phyloP scores from a whole-genome alignment of 2,888 invertebrate genomes.

The Abrostola tripartita region DNA sequence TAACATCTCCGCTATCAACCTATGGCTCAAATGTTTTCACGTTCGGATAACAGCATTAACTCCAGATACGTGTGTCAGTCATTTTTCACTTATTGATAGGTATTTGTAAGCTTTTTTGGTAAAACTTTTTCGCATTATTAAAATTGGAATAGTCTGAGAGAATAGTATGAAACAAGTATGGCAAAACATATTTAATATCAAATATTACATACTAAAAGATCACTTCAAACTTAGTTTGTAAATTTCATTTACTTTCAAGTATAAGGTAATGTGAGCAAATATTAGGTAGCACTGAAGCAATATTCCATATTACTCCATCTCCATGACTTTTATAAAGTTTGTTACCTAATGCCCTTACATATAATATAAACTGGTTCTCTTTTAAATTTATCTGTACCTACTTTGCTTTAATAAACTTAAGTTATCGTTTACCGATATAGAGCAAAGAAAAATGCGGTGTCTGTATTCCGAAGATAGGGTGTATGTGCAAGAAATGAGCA shows the following conservation, averaged over 20 bases:
- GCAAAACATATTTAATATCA: constrained; percentile 14
- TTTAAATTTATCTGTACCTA: constrained; percentile 19
- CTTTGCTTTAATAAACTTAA: constrained; percentile 21
- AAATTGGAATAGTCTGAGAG: too few relatives aligned
- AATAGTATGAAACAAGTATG: constrained; percentile 1
- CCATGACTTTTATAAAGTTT: constrained; percentile 25
- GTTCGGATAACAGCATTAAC: constrained; percentile 28
- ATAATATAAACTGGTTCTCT: constrained; percentile 10
- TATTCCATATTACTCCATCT: constrained; percentile 40
- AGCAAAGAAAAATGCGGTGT: constrained; percentile 59
- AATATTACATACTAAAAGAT: constrained; percentile 34
- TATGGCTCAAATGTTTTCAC: constrained; percentile 48
- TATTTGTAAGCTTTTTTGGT: constrained; percentile 17
- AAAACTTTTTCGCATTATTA: too few relatives aligned
- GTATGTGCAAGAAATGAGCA: constrained; percentile 78
- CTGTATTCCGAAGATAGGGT: constrained; percentile 65
- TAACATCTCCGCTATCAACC: constrained; percentile 63
- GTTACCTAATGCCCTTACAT: constrained; percentile 15
- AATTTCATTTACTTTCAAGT: constrained; percentile 37
- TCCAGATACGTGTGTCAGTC: constrained; percentile 11
- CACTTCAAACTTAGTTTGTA: constrained; percentile 38
- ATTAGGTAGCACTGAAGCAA: constrained; percentile 29
- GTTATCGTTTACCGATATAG: constrained; percentile 49
- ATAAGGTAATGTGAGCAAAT: constrained; percentile 34
- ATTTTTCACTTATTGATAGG: constrained; percentile 19